phyloP scores from a whole-genome alignment of 2,797 vertebrate genomes.

The Molossus molossus region DNA sequence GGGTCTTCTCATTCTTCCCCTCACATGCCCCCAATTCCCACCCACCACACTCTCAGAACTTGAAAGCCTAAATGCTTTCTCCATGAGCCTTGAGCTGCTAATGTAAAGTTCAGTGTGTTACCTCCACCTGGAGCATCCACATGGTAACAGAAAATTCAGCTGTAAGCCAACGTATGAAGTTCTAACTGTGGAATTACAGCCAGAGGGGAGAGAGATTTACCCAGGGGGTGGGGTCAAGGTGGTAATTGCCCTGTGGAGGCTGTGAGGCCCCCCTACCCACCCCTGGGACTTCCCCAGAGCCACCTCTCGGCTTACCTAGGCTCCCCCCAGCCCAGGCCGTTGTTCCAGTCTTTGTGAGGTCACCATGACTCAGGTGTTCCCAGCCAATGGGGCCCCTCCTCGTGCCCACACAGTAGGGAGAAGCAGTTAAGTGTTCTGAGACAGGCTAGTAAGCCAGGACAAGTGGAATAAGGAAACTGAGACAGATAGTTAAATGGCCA shows the following conservation, averaged over 20 bases:
- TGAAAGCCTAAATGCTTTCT: not conserved
- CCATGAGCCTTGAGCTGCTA: not conserved
- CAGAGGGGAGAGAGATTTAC: not conserved
- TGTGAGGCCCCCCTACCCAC: conserved; percentile 22
- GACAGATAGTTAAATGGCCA: not conserved
- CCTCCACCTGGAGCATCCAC: conserved; percentile 75
- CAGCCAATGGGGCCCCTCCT: conserved; percentile 71
- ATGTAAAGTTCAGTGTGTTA: conserved; percentile 36
- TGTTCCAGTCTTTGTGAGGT: conserved; percentile 78
- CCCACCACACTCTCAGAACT: not conserved
- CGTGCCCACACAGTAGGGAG: not conserved
- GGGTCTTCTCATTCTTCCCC: not conserved
- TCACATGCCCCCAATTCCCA: not conserved
- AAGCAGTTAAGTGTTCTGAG: not conserved
- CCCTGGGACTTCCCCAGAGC: conserved; percentile 58
- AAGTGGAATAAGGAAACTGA: not conserved
- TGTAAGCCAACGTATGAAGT: conserved; percentile 64
- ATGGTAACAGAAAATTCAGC: conserved; percentile 64
- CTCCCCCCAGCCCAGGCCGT: not conserved
- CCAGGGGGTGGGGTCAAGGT: conserved; percentile 52
- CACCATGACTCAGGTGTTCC: conserved; percentile 58
- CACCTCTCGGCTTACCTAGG: conserved; percentile 63
- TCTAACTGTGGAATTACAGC: conserved; percentile 63
- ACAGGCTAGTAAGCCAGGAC: not conserved
- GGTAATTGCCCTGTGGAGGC: conserved; percentile 51